Conservation (phyloP, 92 coral and sea anemone species). For the Bergia sp. region DNA sequence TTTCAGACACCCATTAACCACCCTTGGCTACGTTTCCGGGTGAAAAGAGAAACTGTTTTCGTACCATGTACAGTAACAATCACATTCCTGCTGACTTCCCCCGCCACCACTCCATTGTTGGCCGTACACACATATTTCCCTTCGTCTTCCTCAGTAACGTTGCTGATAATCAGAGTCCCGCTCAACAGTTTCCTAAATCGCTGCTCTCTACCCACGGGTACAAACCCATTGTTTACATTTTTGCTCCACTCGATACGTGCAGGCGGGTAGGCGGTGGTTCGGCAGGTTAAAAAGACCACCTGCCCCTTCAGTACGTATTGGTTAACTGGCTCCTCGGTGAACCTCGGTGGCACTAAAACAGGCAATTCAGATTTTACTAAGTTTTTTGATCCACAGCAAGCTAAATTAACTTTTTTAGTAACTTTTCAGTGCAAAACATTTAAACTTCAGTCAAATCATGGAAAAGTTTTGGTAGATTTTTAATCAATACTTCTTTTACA, state of each 20-base stretch:
- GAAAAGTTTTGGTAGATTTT: too few relatives aligned
- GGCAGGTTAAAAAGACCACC: slow-evolving; percentile 75
- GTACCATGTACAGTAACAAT: slow-evolving; percentile 87
- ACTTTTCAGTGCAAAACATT: background rate
- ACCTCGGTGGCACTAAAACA: slow-evolving; percentile 76
- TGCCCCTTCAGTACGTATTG: slow-evolving; percentile 80
- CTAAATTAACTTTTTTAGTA: too few relatives aligned
- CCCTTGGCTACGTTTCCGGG: too few relatives aligned
- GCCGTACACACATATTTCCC: slow-evolving; percentile 82
- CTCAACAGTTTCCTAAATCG: slow-evolving; percentile 75
- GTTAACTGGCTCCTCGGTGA: slow-evolving; percentile 67
- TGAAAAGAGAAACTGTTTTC: slow-evolving; percentile 19
- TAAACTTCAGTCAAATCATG: too few relatives aligned
- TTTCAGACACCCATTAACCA: too few relatives aligned
- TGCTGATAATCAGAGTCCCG: slow-evolving; percentile 89
- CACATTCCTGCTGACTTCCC: slow-evolving; percentile 55
- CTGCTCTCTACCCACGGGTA: slow-evolving; percentile 64
- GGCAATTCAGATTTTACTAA: background rate
- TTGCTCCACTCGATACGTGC: slow-evolving; percentile 94
- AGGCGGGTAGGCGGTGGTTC: slow-evolving; percentile 85
- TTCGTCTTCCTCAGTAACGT: slow-evolving; percentile 81
- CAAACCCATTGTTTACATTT: slow-evolving; percentile 55
- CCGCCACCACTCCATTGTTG: slow-evolving; percentile 64
- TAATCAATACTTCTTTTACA: too few relatives aligned
- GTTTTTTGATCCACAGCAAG: background rate